Conservation (phyloP, 2,888 invertebrate species). For the Clusia tigrina region DNA sequence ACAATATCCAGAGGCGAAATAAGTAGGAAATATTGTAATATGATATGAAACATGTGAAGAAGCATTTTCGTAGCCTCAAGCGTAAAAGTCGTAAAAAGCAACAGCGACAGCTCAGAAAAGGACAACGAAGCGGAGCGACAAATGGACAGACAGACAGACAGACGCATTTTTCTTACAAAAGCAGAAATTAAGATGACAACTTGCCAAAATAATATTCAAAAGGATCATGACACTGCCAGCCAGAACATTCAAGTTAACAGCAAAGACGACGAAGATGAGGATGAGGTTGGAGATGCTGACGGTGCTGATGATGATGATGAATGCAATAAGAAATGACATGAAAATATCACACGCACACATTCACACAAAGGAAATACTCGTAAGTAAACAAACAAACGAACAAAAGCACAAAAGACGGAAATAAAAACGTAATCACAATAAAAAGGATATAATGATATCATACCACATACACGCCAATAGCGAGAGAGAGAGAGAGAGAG, state of each 20-base stretch:
- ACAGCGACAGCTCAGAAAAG: conserved; percentile 1
- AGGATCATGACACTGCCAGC: conserved; percentile 15
- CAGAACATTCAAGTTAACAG: not conserved
- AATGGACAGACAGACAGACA: conserved; percentile 1
- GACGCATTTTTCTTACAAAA: conserved; percentile 28
- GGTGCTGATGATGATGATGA: conserved; percentile 11
- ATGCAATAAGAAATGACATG: not conserved
- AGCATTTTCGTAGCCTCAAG: not conserved
- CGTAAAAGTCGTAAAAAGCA: conserved; percentile 21
- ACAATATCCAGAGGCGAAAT: not conserved
- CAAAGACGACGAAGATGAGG: not conserved
- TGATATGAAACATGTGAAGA: conserved; percentile 19
- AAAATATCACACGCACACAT: not conserved
- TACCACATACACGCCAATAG: conserved; percentile 7
- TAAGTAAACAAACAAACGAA: conserved; percentile 7
- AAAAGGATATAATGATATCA: conserved; percentile 22
- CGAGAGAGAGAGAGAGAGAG: no score
- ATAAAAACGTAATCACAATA: conserved; percentile 24
- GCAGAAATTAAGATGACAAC: conserved; percentile 28
- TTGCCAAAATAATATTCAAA: conserved; percentile 21
- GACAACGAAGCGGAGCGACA: not conserved
- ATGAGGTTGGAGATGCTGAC: not conserved
- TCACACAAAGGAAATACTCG: not conserved
- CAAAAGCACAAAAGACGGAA: conserved; percentile 15
- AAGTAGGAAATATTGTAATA: conserved; percentile 19